Base-by-base conservation (phyloP, 2,113 vertebrate genomes). In the Eonycteris spelaea region DNA sequence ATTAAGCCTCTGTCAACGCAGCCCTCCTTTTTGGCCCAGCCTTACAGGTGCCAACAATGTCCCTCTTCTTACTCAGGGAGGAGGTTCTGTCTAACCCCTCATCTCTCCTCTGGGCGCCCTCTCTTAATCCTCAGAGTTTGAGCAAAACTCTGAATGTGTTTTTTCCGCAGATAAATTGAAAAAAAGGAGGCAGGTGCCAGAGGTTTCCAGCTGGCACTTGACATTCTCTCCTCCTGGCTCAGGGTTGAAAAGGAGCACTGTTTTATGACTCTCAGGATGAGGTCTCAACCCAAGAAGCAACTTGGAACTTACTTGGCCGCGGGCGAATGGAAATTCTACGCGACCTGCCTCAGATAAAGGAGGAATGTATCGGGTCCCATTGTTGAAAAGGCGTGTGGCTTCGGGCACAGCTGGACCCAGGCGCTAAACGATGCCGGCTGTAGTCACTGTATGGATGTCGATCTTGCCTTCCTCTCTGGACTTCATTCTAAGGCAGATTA, bases 1-100 rank as follows among this genome's bases (percentile, higher is more conserved):
- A 26, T 33, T 21, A 24, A 80, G 80, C 59, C 14, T 14, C 73
- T 26, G 30, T 48, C 85, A 18, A 0, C 1, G 0, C 0, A 0
- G 40, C 30, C 65, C 63, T 79, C 68, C 74, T 80, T 86, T 67
- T 38, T 74, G 89, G 74, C 71, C 33, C 24, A 10, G 22, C 3
- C 73, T 48, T 65, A 40, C 91, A 15, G 48, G n/a, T 38, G 38
- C 95, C 53, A 12, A 61, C 63, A 40, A 40, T 79, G 57, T 74
- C 78, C 53, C 55, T 43, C 51, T 74, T 95, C 78, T 95, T 73
- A 75, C 14, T 82, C 82, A 38, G 93, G 55, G 30, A 59, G 74
- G 80, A 51, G 53, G 1, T 65, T 63, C 51, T 0, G 5, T 30
- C 45, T 45, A 33, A 5, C 45, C 30, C 53, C n/a, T 57, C 35